Evolutionary conservation across 2,888 invertebrate genomes (phyloP).

Genomic region (Dasypolia templi): DNA sequence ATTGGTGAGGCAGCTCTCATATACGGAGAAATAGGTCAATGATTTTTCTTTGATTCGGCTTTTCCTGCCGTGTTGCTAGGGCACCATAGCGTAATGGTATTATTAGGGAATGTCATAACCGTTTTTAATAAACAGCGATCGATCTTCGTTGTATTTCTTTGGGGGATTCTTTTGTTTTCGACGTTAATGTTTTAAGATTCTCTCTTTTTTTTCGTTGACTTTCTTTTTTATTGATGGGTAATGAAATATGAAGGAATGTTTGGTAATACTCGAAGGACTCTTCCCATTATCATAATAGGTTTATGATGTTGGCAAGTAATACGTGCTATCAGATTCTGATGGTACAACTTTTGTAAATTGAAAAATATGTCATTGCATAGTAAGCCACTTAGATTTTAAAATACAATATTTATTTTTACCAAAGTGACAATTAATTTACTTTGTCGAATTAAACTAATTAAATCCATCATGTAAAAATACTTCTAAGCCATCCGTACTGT

Average conservation of each 20-base stretch:
- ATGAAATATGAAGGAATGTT: background rate
- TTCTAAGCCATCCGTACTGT: background rate
- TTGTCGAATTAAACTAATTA: too few species aligned
- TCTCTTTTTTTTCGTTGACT: slow-evolving; percentile 11
- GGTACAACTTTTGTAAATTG: background rate
- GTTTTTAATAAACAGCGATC: slow-evolving; percentile 38
- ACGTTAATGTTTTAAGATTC: background rate
- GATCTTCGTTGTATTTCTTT: slow-evolving; percentile 11
- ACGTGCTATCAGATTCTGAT: background rate
- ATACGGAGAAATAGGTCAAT: slow-evolving; percentile 58
- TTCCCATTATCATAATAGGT: background rate
- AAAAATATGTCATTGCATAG: background rate
- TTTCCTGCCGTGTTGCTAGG: slow-evolving; percentile 55
- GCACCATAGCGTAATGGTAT: slow-evolving; percentile 29
- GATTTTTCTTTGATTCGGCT: slow-evolving; percentile 45
- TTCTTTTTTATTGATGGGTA: slow-evolving; percentile 16
- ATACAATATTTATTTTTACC: too few species aligned
- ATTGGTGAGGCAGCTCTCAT: slow-evolving; percentile 16
- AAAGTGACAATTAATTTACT: too few species aligned
- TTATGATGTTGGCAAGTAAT: background rate
- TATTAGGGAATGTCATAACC: slow-evolving; percentile 46
- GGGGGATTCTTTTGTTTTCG: background rate
- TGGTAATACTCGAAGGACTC: background rate
- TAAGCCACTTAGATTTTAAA: background rate
- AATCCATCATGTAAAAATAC: background rate